phyloP scores from a whole-genome alignment of 2,797 vertebrate genomes.

The Rhabdophis nuchalis region DNA sequence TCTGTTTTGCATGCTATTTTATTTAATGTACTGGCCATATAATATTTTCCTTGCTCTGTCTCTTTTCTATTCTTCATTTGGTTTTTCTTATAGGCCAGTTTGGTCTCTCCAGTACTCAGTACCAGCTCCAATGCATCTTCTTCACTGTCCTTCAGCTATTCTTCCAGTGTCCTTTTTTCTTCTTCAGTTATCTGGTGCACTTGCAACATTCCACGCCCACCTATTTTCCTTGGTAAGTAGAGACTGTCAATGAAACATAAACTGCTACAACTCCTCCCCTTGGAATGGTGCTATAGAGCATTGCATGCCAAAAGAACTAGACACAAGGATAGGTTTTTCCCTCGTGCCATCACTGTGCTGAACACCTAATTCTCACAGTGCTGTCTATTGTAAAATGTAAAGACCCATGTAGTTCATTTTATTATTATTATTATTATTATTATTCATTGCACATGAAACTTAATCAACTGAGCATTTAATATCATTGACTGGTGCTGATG shows the following conservation, averaged over 20 bases:
- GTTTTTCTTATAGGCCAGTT: not conserved
- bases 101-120: not conserved
- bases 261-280: not conserved
- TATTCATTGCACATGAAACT: no score
- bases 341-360: not conserved
- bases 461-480: no score
- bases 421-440: no score
- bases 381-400: not conserved
- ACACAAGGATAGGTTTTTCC: not conserved
- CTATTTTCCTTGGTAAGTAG: not conserved
- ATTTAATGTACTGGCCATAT: not conserved
- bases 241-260: not conserved
- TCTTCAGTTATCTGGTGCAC: not conserved
- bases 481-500: no score
- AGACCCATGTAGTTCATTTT: not conserved
- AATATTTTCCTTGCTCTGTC: not conserved
- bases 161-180: not conserved
- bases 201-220: not conserved
- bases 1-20: not conserved
- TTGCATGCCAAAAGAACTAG: not conserved
- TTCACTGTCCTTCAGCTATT: not conserved
- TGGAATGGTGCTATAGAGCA: not conserved
- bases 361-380: not conserved
- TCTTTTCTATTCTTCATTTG: not conserved
- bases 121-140: not conserved